These are phyloP conservation scores for Dinothrombium tinctorium DNA, from an alignment of 1,140 invertebrate species.

Conservation along the genomic window DNA sequence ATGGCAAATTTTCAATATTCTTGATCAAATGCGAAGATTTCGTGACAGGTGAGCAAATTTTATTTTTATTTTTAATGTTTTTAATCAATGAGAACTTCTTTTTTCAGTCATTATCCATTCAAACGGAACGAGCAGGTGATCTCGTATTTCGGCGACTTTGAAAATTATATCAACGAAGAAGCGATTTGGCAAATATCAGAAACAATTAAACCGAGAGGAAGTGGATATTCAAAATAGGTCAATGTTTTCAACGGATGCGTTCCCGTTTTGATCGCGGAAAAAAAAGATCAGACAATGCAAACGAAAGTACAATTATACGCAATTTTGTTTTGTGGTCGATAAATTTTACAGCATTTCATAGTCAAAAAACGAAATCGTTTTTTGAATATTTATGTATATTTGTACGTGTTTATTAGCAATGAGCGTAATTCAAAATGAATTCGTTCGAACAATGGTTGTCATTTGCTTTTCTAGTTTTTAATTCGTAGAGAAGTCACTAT, in stretches of 20 bases:
- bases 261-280: too few relatives aligned
- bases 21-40: constrained; percentile 91
- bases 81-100: constrained; percentile 5
- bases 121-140: constrained; percentile 59
- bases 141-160: constrained; percentile 86
- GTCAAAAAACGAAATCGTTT: too few relatives aligned
- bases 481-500: too few relatives aligned
- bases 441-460: too few relatives aligned
- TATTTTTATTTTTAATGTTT: constrained; percentile 1
- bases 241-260: too few relatives aligned
- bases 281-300: too few relatives aligned
- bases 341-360: too few relatives aligned
- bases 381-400: too few relatives aligned
- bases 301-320: too few relatives aligned
- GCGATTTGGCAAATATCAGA: constrained; percentile 94
- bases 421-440: too few relatives aligned
- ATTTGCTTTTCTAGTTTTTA: too few relatives aligned
- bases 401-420: too few relatives aligned
- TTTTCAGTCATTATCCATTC: constrained; percentile 15
- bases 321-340: background rate
- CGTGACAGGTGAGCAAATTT: constrained; percentile 48
- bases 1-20: constrained; percentile 92
- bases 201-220: constrained; percentile 66
- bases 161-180: constrained; percentile 80
- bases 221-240: constrained; percentile 4